phyloP scores from a whole-genome alignment of 2,113 vertebrate genomes.

The Seriola dumerili region DNA sequence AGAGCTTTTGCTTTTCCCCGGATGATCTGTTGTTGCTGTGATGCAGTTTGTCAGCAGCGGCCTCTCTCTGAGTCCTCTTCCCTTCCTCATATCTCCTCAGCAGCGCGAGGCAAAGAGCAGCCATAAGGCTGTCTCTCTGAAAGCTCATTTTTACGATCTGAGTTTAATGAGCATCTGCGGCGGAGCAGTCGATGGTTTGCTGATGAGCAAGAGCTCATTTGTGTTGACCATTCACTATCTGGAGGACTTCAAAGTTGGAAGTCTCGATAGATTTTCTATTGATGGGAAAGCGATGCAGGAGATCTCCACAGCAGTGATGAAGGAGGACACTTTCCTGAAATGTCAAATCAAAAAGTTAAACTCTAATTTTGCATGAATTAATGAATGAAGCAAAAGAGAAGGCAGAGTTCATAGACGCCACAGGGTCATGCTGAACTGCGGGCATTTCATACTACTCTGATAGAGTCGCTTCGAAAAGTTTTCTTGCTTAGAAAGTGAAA shows the following conservation, averaged over 20 bases:
- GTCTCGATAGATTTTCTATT: conserved; percentile 36
- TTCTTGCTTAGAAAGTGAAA: not conserved
- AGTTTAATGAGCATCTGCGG: conserved; percentile 72
- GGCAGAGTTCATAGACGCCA: conserved; percentile 6
- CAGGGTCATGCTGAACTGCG: not conserved
- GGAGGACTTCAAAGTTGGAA: conserved; percentile 61
- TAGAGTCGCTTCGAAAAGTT: not conserved
- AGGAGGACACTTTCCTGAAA: conserved; percentile 38
- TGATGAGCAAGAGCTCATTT: conserved; percentile 67
- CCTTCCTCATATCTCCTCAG: conserved; percentile 32
- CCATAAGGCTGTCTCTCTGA: conserved; percentile 61
- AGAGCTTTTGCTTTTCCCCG: conserved; percentile 14
- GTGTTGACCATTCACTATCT: conserved; percentile 63
- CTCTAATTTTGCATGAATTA: not conserved
- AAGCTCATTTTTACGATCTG: conserved; percentile 56
- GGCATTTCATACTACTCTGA: not conserved
- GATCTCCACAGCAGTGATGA: conserved; percentile 12
- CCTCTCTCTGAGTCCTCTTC: conserved; percentile 19
- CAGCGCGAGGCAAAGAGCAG: conserved; percentile 39
- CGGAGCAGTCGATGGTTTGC: conserved; percentile 56
- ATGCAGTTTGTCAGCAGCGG: conserved; percentile 52
- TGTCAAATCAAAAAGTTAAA: conserved; percentile 44
- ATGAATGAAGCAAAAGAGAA: not conserved
- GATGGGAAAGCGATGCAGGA: conserved; percentile 12
- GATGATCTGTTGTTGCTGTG: conserved; percentile 36